A percentile compares a stretch with the other conserved stretches of the same genome.
Evolutionary conservation across 2,888 invertebrate species (phyloP).

Genomic region (Lapara coniferarum): DNA sequence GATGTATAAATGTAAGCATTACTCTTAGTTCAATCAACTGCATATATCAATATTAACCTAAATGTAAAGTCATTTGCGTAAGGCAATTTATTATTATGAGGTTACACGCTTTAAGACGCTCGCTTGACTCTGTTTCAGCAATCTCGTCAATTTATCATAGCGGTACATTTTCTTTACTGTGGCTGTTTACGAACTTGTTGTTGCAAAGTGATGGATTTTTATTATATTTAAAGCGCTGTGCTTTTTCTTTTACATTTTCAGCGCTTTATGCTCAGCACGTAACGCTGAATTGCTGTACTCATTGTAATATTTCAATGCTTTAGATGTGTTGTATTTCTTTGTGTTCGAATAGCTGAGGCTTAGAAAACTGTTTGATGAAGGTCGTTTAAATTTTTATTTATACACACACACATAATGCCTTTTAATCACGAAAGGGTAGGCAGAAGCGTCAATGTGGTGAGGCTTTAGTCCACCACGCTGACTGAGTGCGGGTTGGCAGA

Average conservation of each 20-base stretch:
- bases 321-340: background rate
- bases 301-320: slow-evolving; percentile 11
- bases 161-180: slow-evolving; percentile 3
- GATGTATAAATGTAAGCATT: no score
- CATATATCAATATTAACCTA: background rate
- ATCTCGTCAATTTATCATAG: slow-evolving; percentile 8
- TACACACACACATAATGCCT: no score
- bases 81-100: slow-evolving; percentile 1
- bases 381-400: background rate
- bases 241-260: slow-evolving; percentile 16
- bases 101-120: slow-evolving; percentile 1
- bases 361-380: background rate
- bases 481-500: no score
- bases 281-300: slow-evolving; percentile 5
- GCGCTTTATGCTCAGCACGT: slow-evolving; percentile 10
- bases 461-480: no score
- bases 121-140: slow-evolving; percentile 15
- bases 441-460: no score
- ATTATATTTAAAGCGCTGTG: slow-evolving; percentile 13
- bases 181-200: slow-evolving; percentile 6
- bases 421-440: no score
- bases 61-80: background rate
- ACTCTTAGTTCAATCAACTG: no score
- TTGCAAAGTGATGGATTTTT: slow-evolving; percentile 18
- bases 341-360: no score